Evolutionary conservation across 2,888 invertebrate genomes (phyloP).

Genomic region (Conops quadrifasciatus): DNA sequence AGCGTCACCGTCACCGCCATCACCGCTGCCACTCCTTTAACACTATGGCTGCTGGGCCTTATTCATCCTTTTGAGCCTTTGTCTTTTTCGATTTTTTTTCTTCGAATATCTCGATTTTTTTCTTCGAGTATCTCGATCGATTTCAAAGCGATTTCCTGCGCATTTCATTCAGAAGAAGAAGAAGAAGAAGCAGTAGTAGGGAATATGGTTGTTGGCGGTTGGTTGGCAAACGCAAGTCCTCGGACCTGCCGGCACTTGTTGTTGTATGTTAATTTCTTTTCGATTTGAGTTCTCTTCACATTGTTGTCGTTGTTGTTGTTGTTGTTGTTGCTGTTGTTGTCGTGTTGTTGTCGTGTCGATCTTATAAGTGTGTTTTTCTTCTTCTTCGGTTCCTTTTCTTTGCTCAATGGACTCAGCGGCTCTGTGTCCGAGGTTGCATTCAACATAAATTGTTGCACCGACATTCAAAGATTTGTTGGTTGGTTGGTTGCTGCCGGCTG

Average conservation of each 20-base stretch:
- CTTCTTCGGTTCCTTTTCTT: slow-evolving; percentile 1
- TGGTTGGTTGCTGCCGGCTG: neutral
- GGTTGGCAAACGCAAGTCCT: too few relatives aligned
- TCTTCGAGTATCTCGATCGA: slow-evolving; percentile 8
- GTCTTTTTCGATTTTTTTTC: neutral
- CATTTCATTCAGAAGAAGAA: neutral
- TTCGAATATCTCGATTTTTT: neutral
- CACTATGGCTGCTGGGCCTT: neutral
- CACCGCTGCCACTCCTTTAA: slow-evolving; percentile 13
- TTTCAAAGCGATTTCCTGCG: slow-evolving; percentile 7
- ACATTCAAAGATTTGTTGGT: neutral
- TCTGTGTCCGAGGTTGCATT: slow-evolving; percentile 44
- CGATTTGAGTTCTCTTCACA: slow-evolving; percentile 11
- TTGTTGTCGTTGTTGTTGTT: slow-evolving; percentile 3
- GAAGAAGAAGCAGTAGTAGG: neutral
- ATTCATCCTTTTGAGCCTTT: neutral
- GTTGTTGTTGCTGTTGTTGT: slow-evolving; percentile 25
- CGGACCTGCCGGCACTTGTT: slow-evolving; percentile 7
- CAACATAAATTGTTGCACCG: slow-evolving; percentile 49
- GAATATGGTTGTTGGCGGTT: neutral
- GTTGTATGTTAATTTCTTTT: slow-evolving; percentile 30
- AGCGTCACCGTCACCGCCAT: neutral
- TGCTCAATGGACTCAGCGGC: slow-evolving; percentile 22
- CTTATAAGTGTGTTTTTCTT: neutral
- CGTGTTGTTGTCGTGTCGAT: neutral